Evolutionary conservation across 2,113 vertebrate genomes (phyloP), one percentile per base, ranked within the genome.

Genomic region (Australoheros scitulus): DNA sequence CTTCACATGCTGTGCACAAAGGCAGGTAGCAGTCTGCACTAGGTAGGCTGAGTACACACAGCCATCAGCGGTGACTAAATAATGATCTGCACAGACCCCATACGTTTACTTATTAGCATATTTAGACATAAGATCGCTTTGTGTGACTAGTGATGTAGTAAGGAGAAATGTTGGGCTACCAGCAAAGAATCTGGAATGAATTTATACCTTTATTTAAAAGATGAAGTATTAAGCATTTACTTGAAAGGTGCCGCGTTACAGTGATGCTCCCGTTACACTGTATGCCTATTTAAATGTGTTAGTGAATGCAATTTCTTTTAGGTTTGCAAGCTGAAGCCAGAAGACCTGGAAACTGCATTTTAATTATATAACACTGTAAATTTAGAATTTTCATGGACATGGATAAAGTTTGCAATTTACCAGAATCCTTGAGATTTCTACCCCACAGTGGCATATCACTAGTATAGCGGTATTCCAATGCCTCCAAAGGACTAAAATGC

Each of bases 31-130:
- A 57, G 47, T 63, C 32, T 11, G 47, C 22, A 61, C 64, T 57
- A 64, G 61, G 76, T 56, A 61, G 82, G 77, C 65, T 81, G 79
- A 78, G 80, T 20, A 83, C 84, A 88, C 81, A 77, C 56, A 84
- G 82, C 84, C 86, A 65, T 82, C 76, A 77, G 80, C 61, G 17
- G 61, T 24, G 34, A 68, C 79, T 77, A 17, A 74, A 86, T 79
- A 81, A 86, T 83, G 82, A 87, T 56, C 78, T 72, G 64, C 76
- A 79, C 77, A 76, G 36, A 61, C 60, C 58, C 61, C 22, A 38
- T 82, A 77, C 61, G 32, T 82, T 79, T 64, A 61, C 43, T 55
- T 52, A 78, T 76, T 77, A 63, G 34, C 36, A 52, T 15, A 22
- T 77, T 52, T 72, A 41, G 82, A 87, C 76, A 76, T 20, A 82